Percentiles rank a stretch among this genome's conserved stretches.
Conservation (phyloP, 2,797 vertebrate species). For the Schizothorax lantsangensis region DNA sequence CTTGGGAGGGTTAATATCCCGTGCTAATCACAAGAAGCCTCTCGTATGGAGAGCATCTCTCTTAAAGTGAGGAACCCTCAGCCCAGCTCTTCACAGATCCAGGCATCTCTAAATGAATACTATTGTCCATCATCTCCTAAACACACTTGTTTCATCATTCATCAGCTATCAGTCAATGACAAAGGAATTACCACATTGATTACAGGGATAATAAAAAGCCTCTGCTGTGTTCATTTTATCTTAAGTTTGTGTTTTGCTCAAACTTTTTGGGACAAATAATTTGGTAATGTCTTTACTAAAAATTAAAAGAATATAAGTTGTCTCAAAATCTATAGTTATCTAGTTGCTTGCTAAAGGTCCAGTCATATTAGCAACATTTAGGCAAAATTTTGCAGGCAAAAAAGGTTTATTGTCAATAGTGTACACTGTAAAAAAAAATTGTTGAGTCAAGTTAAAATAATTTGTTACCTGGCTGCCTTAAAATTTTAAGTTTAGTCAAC, state of each 20-base stretch:
- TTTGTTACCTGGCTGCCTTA: too few relatives aligned
- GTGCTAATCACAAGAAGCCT: slow-evolving; percentile 77
- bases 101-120: slow-evolving; percentile 57
- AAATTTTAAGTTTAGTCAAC: too few relatives aligned
- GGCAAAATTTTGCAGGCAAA: too few relatives aligned
- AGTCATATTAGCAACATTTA: background rate
- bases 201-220: background rate
- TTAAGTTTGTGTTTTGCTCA: background rate
- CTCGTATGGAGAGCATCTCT: slow-evolving; percentile 77
- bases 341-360: background rate
- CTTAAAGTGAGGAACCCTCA: slow-evolving; percentile 74
- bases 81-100: slow-evolving; percentile 70
- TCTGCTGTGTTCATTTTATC: background rate
- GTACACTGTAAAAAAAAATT: too few relatives aligned
- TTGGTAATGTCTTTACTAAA: background rate
- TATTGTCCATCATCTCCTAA: slow-evolving; percentile 57
- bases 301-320: background rate
- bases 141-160: slow-evolving; percentile 50
- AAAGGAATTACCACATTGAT: background rate
- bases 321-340: background rate
- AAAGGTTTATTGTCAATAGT: background rate
- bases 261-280: background rate
- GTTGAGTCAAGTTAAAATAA: too few relatives aligned
- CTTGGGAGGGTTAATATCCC: slow-evolving; percentile 78
- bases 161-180: slow-evolving; percentile 36